Base-by-base conservation (phyloP, 2,113 vertebrate species). In the Bambusicola thoracicus region DNA sequence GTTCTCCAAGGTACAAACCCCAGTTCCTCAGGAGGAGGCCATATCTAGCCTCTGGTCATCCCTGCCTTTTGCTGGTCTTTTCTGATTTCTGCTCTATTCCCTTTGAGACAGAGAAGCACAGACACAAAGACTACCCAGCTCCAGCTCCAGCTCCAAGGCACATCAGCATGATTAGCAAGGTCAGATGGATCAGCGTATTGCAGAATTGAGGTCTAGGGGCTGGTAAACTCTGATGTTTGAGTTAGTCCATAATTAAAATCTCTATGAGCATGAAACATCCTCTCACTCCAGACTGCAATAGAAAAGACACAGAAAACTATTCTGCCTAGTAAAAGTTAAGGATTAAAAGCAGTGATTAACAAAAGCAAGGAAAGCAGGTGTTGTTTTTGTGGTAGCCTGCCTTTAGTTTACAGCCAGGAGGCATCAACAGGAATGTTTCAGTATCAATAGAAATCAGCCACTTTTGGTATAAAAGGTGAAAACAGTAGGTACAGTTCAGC, bases 221-320 rank as follows among this genome's bases (percentile, higher is more conserved):
- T 76, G 25, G 63, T 84, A 89, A 89, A 83, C 17, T 17, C 22
- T 49, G 34, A 55, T 94, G 62, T 62, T 83, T 70, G 51, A 61
- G 9, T 75, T 81, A 94, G 63, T 66, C 38, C 92, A 86, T 86
- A 79, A 92, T 87, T 90, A 69, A 90, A 95, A 92, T 69, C 41
- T 85, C 75, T 46, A 27, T 30, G 65, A 78, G 29, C 56, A 56
- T 20, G 32, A 51, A 91, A n/a, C 30, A 86, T 43, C 24, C 22
- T 55, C 14, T 78, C 34, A 81, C 29, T 61, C 22, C 27, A 34
- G 63, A 38, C 8, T 55, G 49, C 22, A 88, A 14, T 10, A n/a
- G 63, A 49, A 3, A 72, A 67, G 36, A 69, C 17, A 53, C 1
- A 3, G 41, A 46, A 76, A 80, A 76, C 21, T 89, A 76, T 41